Evolutionary conservation across 2,888 invertebrate species (phyloP).

Genomic region (Pocota personata): DNA sequence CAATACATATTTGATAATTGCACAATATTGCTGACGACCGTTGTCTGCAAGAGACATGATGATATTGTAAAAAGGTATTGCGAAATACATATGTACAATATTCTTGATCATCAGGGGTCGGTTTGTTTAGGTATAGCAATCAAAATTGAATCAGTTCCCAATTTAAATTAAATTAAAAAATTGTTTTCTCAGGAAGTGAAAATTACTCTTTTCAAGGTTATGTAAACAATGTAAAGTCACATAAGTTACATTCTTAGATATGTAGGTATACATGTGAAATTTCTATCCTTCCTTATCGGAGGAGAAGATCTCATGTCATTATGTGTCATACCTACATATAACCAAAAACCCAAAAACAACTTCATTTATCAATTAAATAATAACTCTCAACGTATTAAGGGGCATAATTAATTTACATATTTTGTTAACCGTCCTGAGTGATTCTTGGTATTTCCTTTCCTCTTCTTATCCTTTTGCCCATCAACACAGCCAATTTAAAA

Average conservation of each 20-base stretch:
- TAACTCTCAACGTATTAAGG: slow-evolving; percentile 69
- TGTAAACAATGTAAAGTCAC: background rate
- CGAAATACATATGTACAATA: too few relatives aligned
- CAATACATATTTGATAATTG: too few relatives aligned
- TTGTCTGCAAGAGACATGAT: too few relatives aligned
- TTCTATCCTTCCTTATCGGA: slow-evolving; percentile 21
- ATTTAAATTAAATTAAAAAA: too few relatives aligned
- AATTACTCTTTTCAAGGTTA: background rate
- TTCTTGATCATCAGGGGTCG: too few relatives aligned
- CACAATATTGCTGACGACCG: too few relatives aligned
- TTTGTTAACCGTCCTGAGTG: slow-evolving; percentile 66
- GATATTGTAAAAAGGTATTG: too few relatives aligned
- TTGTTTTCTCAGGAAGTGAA: too few relatives aligned
- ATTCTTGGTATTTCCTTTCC: slow-evolving; percentile 67
- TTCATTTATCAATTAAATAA: slow-evolving; percentile 72
- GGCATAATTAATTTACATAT: slow-evolving; percentile 72
- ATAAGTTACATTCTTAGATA: background rate
- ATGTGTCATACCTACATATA: slow-evolving; percentile 27
- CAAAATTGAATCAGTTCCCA: too few relatives aligned
- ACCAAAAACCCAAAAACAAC: slow-evolving; percentile 48
- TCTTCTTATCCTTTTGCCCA: slow-evolving; percentile 74
- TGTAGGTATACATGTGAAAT: background rate
- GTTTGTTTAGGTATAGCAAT: too few relatives aligned
- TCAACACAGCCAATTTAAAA: slow-evolving; percentile 73
- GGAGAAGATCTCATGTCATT: slow-evolving; percentile 13